Base-by-base conservation (phyloP, 2,797 vertebrate species). In the Furcifer pardalis region DNA sequence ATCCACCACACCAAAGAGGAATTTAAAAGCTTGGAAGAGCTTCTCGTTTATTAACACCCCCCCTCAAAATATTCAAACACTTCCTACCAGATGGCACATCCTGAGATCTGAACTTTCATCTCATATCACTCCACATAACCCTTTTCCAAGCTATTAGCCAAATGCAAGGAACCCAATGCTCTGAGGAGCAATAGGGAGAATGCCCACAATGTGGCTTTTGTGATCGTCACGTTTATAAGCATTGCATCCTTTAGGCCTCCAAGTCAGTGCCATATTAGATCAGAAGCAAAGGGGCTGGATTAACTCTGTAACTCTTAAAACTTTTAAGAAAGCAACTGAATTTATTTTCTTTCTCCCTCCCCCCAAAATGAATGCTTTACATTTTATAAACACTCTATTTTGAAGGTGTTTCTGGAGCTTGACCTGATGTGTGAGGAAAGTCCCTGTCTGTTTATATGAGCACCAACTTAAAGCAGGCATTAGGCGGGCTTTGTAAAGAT, bases 331-430 rank as follows among this genome's bases (percentile, higher is more conserved):
- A 85, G 49, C 4, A n/a, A 21, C 7, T 84, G 32, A 49, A 84
- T 87, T 86, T 69, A 87, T 46, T 2, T 66, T 46, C 1, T 68
- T 73, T 79, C 81, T 84, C 72, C 17, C 84, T 6, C 1, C 85
- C n/a, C 89, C 87, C 74, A 75, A 88, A 80, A 65, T 0, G 3
- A 90, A 81, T 82, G 66, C 0, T 75, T 84, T 84, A 71, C 62
- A 27, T 82, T 87, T 85, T 86, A 87, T 87, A 68, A 90, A 23
- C 2, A 65, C 7, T 79, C 78, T 44, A 79, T 91, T 92, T 91
- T 79, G 77, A 92, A 92, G 42, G 66, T 84, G 59, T 85, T 88
- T 91, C 90, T 85, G 89, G 83, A 83, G 8, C 23, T 66, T 85
- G 62, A 90, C 88, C 30, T 80, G 84, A 86, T 35, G 66, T 46